Conservation (phyloP, 2,888 invertebrate species). For the Chymomyza amoena region DNA sequence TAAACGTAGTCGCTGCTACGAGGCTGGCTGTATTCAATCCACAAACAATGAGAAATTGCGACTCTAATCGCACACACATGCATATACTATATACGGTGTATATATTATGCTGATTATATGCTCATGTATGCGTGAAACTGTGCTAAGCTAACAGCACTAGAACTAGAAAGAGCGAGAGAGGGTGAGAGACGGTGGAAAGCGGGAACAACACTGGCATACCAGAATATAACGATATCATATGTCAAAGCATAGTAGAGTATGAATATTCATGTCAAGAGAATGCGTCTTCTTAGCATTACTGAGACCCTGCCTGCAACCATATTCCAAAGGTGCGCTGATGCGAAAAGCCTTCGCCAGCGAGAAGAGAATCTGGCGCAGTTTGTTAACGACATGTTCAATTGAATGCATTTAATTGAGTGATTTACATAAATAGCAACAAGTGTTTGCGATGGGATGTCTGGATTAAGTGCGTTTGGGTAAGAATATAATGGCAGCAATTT, state of each 20-base stretch:
- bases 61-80: neutral
- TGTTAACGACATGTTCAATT: neutral
- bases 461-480: neutral
- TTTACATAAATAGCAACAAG: conserved; percentile 2
- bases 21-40: neutral
- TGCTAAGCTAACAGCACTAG: conserved; percentile 26
- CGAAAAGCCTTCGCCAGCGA: no score
- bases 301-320: neutral
- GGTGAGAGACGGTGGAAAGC: neutral
- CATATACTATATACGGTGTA: neutral
- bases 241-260: neutral
- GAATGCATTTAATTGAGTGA: conserved; percentile 3
- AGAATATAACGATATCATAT: neutral
- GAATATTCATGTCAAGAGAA: neutral
- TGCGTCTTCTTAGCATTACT: neutral
- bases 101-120: neutral
- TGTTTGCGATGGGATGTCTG: neutral
- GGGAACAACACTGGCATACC: neutral
- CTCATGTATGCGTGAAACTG: conserved; percentile 34
- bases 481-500: no score
- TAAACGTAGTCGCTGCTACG: no score
- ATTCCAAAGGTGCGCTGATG: neutral
- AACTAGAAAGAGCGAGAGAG: neutral
- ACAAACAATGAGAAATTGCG: neutral
- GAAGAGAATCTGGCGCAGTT: neutral